Percentiles rank a stretch among this genome's conserved stretches.
phyloP scores from a whole-genome alignment of 2,888 invertebrate genomes.

The Argyra leucocephala region DNA sequence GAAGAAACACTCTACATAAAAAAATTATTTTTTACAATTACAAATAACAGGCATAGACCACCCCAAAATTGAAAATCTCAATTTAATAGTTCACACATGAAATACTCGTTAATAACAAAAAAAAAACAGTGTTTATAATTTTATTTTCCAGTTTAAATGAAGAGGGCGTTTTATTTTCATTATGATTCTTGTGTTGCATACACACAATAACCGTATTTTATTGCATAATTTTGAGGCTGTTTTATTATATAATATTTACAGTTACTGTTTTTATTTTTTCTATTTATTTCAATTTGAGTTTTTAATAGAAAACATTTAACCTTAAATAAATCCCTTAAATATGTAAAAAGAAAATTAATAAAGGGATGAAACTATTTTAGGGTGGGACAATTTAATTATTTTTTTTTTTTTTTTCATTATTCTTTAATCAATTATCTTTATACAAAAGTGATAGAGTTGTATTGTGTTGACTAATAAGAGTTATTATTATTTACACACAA shows the following conservation, averaged over 20 bases:
- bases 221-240: background rate
- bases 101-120: conserved; percentile 1
- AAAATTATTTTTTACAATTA: no score
- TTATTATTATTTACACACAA: no score
- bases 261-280: background rate
- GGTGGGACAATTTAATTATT: no score
- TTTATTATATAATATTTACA: background rate
- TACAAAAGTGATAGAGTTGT: no score
- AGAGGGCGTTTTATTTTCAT: conserved; percentile 3
- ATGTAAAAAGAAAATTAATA: background rate
- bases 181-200: background rate
- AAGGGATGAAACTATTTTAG: no score
- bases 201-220: background rate
- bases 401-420: no score
- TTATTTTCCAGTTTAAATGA: background rate
- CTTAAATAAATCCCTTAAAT: background rate
- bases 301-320: conserved; percentile 3
- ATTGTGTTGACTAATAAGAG: no score
- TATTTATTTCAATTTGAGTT: background rate
- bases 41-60: background rate
- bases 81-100: conserved; percentile 1
- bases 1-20: background rate
- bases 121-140: no score
- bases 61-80: background rate
- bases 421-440: no score